Base-by-base conservation (phyloP, 2,888 invertebrate genomes). In the Drosophila ezoana region DNA sequence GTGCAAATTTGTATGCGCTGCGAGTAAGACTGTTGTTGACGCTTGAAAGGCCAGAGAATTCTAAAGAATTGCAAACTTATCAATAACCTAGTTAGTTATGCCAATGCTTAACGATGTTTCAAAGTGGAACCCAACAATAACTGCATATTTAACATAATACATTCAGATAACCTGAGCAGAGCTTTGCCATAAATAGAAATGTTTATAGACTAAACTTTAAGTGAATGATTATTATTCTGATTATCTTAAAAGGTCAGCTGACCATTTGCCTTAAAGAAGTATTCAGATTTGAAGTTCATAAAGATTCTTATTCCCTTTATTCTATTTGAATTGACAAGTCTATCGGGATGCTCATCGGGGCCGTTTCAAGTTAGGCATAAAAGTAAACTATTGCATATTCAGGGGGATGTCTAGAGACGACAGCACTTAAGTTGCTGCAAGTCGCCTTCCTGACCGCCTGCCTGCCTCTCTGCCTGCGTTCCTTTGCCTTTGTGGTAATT, bases 391-490 rank as follows among this genome's bases (percentile, higher is more conserved):
- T 51, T 56, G 35, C 41, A 52, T 43, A 43, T 38, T 59, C 48
- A 1, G 16, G 13, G 35, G 52, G 60, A 40, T 72, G 62, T 28
- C 63, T 48, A 61, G 86, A 67, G 63, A 56, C 48, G 28, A 54
- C 37, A 67, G 81, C 81, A 81, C 81, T 81, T 51, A 78, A 84
- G 87, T 68, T 65, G 57, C 59, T 58, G 64, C 78, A 40, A 58
- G 40, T 18, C 41, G 37, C 18, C 47, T 32, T 43, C 18, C 14
- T 14, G 28, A 5, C 20, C 16, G 28, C 37, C 48, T 16, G 37
- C 1, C 43, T 35, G 51, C 1, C 43, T 35, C 47, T 4, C 20
- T 14, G 28, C 37, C 44, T 13, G 41, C 43, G 41, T 9, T 23
- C 38, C 48, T 47, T 16, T 20, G 28, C 13, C 37, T 49, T 33